Conservation (phyloP, 2,888 invertebrate species). For the Phorcus lineatus region DNA sequence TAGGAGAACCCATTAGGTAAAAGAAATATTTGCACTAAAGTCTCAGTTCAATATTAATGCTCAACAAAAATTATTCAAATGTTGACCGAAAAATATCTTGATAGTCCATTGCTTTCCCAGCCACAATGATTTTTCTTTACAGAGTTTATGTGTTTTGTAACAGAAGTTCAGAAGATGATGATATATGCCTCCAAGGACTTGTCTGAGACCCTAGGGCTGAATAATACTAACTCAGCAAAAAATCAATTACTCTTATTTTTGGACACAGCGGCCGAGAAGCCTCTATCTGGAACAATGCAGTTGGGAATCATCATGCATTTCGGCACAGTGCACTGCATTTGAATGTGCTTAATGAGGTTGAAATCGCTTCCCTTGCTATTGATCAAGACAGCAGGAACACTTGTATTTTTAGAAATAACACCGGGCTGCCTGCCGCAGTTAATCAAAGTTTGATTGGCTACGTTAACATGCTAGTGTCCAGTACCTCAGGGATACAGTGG, state of each 20-base stretch:
- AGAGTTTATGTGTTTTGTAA: no score
- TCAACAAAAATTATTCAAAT: no score
- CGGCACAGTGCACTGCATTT: background rate
- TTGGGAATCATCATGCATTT: background rate
- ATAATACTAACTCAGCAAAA: background rate
- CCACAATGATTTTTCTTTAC: no score
- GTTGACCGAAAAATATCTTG: no score
- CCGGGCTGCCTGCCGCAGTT: background rate
- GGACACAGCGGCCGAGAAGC: background rate
- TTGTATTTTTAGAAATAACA: constrained; percentile 15
- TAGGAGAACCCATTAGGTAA: no score
- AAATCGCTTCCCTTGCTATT: background rate
- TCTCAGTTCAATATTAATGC: no score
- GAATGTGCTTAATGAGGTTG: background rate
- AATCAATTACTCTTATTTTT: constrained; percentile 2
- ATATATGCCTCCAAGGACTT: no score
- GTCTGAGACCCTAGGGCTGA: no score
- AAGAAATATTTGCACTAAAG: no score
- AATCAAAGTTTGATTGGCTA: constrained; percentile 13
- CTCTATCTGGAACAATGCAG: background rate
- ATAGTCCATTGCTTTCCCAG: no score
- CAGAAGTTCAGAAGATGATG: no score
- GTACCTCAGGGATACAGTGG: background rate
- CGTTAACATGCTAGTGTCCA: background rate
- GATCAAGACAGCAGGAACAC: background rate